Evolutionary conservation across 2,888 invertebrate species (phyloP).

Genomic region (Chaetogeoica ovagalla): DNA sequence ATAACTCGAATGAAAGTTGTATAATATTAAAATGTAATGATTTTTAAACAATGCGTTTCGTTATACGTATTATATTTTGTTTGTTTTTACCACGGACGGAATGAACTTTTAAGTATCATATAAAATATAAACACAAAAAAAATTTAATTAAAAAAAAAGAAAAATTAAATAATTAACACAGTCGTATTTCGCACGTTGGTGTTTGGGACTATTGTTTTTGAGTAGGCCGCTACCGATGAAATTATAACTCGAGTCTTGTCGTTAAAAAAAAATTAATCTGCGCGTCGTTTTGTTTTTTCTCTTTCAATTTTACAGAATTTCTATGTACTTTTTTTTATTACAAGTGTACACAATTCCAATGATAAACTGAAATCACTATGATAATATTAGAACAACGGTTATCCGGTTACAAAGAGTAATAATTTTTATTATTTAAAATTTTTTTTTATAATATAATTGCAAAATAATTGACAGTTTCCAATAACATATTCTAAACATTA

Average conservation of each 20-base stretch:
- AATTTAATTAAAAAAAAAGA: constrained; percentile 5
- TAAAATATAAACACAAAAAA: neutral
- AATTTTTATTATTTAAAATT: too few relatives aligned
- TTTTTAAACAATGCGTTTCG: constrained; percentile 8
- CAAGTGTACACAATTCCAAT: too few relatives aligned
- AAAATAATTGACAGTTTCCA: too few relatives aligned
- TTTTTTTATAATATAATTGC: too few relatives aligned
- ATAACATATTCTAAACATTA: too few relatives aligned
- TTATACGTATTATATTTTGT: constrained; percentile 10
- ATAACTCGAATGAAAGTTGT: constrained; percentile 17
- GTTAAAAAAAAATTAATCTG: neutral
- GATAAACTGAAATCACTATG: too few relatives aligned
- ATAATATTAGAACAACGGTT: neutral
- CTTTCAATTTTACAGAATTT: neutral
- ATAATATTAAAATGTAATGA: neutral
- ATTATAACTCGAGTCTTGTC: neutral
- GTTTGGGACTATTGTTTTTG: neutral
- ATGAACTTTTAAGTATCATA: constrained; percentile 10
- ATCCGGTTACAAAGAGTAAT: neutral
- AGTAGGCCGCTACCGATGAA: neutral
- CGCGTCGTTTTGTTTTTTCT: neutral
- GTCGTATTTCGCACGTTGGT: neutral
- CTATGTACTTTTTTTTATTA: too few relatives aligned
- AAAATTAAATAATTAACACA: neutral
- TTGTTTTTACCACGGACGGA: neutral